Conservation (phyloP, 1,140 invertebrate genomes). For the Charaxes varanes region DNA sequence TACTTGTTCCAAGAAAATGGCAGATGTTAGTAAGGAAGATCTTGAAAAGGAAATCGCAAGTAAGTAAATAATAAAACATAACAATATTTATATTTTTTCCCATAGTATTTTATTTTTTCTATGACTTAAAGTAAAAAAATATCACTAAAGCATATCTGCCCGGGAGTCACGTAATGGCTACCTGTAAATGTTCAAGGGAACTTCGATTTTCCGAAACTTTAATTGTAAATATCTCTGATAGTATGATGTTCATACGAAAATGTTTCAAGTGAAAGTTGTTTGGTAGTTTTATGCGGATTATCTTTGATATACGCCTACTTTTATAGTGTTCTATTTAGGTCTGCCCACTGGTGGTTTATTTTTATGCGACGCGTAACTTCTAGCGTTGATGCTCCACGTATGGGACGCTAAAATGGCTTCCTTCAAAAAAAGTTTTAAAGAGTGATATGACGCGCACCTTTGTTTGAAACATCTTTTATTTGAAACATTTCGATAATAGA, state of each 20-base stretch:
- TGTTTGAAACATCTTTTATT: conserved; percentile 35
- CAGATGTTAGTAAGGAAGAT: conserved; percentile 80
- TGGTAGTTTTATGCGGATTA: conserved; percentile 30
- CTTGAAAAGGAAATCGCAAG: conserved; percentile 82
- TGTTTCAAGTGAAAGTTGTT: conserved; percentile 60
- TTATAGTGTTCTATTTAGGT: conserved; percentile 30
- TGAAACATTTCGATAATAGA: conserved; percentile 36
- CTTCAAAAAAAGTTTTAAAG: conserved; percentile 19
- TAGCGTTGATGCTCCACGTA: conserved; percentile 42
- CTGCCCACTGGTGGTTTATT: conserved; percentile 62
- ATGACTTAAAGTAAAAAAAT: background rate
- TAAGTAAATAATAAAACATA: conserved; percentile 62
- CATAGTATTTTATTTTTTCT: conserved; percentile 1
- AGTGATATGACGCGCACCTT: conserved; percentile 32
- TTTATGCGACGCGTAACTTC: conserved; percentile 50
- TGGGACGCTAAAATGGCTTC: conserved; percentile 40
- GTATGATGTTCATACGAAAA: conserved; percentile 39
- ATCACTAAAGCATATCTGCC: conserved; percentile 17
- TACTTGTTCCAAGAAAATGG: conserved; percentile 71
- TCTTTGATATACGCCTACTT: conserved; percentile 24
- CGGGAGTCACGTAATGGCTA: conserved; percentile 52
- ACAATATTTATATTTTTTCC: background rate
- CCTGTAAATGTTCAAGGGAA: conserved; percentile 39
- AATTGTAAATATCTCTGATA: conserved; percentile 61
- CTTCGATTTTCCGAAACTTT: conserved; percentile 36